Conservation (phyloP, 2,113 vertebrate species). For the Scortum barcoo region DNA sequence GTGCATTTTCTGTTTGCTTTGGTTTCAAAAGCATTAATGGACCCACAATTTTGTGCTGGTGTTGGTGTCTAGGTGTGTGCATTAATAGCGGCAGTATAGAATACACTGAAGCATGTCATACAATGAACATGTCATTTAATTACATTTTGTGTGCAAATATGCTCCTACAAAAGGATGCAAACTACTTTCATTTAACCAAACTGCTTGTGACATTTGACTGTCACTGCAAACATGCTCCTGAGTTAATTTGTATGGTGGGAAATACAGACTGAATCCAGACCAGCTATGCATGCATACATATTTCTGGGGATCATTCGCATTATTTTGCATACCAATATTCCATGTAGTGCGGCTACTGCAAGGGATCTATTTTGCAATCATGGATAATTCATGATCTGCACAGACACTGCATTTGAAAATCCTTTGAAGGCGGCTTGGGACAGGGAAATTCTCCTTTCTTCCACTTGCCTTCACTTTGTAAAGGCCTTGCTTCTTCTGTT, state of each 20-base stretch:
- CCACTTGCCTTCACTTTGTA: constrained; percentile 42
- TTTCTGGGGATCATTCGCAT: constrained; percentile 68
- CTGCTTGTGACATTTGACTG: constrained; percentile 22
- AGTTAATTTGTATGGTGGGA: constrained; percentile 28
- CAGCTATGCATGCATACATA: constrained; percentile 32
- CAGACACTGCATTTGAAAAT: constrained; percentile 61
- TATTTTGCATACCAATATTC: constrained; percentile 77
- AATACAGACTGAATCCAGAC: constrained; percentile 40
- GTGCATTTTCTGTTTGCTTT: constrained; percentile 52
- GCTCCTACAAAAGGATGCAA: constrained; percentile 7
- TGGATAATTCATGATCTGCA: constrained; percentile 77
- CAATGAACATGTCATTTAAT: not conserved
- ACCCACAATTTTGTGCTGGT: constrained; percentile 24
- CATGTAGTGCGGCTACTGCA: constrained; percentile 51
- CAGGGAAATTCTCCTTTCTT: constrained; percentile 39
- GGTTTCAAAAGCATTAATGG: constrained; percentile 64
- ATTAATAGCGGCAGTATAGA: not conserved
- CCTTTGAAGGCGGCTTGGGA: constrained; percentile 61
- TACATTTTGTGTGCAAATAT: constrained; percentile 7
- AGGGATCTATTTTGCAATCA: constrained; percentile 68
- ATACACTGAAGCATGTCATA: not conserved
- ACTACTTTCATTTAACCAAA: constrained; percentile 22
- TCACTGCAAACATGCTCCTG: constrained; percentile 32
- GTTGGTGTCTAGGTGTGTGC: constrained; percentile 28
- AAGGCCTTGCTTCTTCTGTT: constrained; percentile 32